These are phyloP conservation scores for Melanerpes aurifrons DNA, from an alignment of 2,113 vertebrate species.

Conservation along the genomic window DNA sequence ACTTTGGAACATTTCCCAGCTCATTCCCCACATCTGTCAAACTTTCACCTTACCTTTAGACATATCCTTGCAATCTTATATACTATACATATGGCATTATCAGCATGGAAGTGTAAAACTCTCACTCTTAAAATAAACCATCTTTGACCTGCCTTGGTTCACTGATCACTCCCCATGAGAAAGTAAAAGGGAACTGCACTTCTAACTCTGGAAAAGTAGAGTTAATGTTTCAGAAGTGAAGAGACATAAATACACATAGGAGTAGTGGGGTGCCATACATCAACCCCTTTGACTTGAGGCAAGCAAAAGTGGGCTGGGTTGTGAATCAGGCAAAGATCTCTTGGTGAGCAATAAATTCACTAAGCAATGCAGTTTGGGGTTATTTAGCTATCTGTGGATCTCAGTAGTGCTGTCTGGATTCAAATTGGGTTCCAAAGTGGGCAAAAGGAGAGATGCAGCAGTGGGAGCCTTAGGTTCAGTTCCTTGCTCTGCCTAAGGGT, in stretches of 20 bases:
- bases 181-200: background rate
- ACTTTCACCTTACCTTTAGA: background rate
- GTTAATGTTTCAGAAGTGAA: background rate
- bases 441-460: background rate
- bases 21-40: background rate
- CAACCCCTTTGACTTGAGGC: background rate
- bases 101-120: fast-evolving
- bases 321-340: background rate
- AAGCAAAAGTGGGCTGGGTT: background rate
- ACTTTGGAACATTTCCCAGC: background rate
- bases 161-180: background rate
- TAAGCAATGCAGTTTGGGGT: background rate
- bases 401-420: background rate
- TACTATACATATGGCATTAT: background rate
- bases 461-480: conserved; percentile 26
- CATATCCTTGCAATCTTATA: background rate
- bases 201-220: background rate
- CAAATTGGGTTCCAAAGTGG: background rate
- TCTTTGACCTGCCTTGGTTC: background rate
- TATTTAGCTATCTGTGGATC: background rate
- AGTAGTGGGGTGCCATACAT: background rate
- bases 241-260: background rate
- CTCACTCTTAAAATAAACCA: background rate
- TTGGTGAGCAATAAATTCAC: background rate
- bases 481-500: conserved; percentile 44